Evolutionary conservation across 2,797 vertebrate species (phyloP).

Genomic region (Fistularia tabacaria): DNA sequence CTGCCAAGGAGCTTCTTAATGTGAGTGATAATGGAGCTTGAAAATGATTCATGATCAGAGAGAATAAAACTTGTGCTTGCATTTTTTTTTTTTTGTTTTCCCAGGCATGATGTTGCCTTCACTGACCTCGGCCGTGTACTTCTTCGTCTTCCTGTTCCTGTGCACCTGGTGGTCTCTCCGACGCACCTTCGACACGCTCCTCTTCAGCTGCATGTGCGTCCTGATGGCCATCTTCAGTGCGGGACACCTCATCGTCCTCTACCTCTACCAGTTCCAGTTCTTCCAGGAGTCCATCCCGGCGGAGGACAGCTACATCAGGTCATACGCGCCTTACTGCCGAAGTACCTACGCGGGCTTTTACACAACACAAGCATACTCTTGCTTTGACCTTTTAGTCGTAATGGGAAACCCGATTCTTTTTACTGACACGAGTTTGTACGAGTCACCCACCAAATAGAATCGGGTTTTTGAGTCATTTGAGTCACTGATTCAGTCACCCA

Average conservation of each 20-base stretch:
- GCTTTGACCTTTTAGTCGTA: too few relatives aligned
- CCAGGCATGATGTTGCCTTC: slow-evolving; percentile 95
- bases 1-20: too few relatives aligned
- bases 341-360: background rate
- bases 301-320: slow-evolving; percentile 86
- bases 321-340: slow-evolving; percentile 37
- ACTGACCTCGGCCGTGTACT: slow-evolving; percentile 92
- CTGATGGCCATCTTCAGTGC: slow-evolving; percentile 97
- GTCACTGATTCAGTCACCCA: too few relatives aligned
- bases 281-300: slow-evolving; percentile 88
- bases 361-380: too few relatives aligned
- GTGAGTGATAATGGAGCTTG: too few relatives aligned
- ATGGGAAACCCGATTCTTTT: too few relatives aligned
- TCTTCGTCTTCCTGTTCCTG: slow-evolving; percentile 93
- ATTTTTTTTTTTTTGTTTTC: background rate
- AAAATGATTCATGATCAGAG: too few relatives aligned
- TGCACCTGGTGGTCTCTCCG: slow-evolving; percentile 99
- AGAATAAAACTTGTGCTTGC: background rate
- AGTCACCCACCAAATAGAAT: too few relatives aligned
- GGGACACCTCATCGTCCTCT: slow-evolving; percentile 91
- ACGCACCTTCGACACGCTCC: slow-evolving; percentile 87
- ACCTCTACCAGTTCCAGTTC: slow-evolving; percentile 97
- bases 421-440: too few relatives aligned
- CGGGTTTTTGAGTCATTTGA: too few relatives aligned
- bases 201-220: slow-evolving; percentile 98